Conservation (phyloP, 2,888 invertebrate genomes). For the Synanthedon myopaeformis region DNA sequence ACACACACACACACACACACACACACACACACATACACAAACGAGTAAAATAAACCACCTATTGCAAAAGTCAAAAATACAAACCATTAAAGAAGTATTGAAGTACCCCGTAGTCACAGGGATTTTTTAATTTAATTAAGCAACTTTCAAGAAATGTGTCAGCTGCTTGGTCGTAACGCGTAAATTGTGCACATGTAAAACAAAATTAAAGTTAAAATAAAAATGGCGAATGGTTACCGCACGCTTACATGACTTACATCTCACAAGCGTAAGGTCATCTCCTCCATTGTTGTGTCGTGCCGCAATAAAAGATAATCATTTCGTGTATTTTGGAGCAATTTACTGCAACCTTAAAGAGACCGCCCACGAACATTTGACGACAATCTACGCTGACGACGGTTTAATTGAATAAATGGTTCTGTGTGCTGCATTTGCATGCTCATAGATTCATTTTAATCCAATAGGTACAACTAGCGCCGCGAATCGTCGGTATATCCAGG, state of each 20-base stretch:
- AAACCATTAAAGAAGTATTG: too few species aligned
- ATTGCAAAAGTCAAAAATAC: too few species aligned
- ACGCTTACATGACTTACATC: constrained; percentile 40
- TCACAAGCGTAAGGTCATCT: constrained; percentile 49
- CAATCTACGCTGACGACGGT: constrained; percentile 1
- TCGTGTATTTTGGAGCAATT: constrained; percentile 59
- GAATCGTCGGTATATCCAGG: too few species aligned
- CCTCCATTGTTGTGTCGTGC: constrained; percentile 54
- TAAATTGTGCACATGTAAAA: constrained; percentile 3
- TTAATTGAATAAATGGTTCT: not conserved
- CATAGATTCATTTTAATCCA: not conserved
- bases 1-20: too few species aligned
- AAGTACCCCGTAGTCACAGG: too few species aligned
- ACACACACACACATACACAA: too few species aligned
- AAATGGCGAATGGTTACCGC: constrained; percentile 25
- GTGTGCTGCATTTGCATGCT: constrained; percentile 4
- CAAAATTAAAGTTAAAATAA: constrained; percentile 19
- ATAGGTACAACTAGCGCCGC: too few species aligned
- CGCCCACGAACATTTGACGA: constrained; percentile 30
- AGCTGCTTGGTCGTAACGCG: not conserved
- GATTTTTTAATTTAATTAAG: too few species aligned
- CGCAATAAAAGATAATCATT: constrained; percentile 55
- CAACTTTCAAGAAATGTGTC: too few species aligned
- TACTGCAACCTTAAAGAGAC: constrained; percentile 24
- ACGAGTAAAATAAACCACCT: too few species aligned